Evolutionary conservation across 2,113 vertebrate species (phyloP).

Genomic region (Psilopsiagon aurifrons): DNA sequence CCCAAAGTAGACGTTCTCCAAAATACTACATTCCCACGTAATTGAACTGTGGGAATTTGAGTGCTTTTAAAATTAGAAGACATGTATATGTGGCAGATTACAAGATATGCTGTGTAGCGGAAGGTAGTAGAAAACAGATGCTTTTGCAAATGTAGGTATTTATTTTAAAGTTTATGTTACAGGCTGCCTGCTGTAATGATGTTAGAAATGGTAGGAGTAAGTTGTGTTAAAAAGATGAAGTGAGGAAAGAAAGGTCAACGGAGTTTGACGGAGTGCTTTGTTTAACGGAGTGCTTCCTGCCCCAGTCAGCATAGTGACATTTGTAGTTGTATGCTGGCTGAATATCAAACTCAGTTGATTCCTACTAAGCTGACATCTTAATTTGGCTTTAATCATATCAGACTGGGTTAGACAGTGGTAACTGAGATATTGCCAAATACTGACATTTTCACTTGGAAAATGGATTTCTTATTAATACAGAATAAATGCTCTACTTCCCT

Average conservation of each 20-base stretch:
- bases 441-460: not conserved
- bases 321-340: not conserved
- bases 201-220: not conserved
- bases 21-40: not conserved
- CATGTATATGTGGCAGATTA: not conserved
- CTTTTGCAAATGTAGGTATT: not conserved
- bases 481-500: slow-evolving; percentile 48
- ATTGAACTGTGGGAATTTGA: not conserved
- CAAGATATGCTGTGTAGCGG: not conserved
- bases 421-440: not conserved
- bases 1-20: not conserved
- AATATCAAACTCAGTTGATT: not conserved
- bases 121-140: not conserved
- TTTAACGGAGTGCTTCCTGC: not conserved
- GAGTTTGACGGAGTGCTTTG: not conserved
- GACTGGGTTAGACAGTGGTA: not conserved
- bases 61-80: not conserved
- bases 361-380: not conserved
- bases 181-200: not conserved
- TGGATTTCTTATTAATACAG: slow-evolving; percentile 49
- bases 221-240: not conserved
- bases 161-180: not conserved
- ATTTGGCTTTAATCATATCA: not conserved
- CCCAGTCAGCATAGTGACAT: not conserved
- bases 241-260: not conserved